Evolutionary conservation across 2,888 invertebrate species (phyloP), one percentile per base, ranked within the genome.

Genomic region (Julus scanicus): DNA sequence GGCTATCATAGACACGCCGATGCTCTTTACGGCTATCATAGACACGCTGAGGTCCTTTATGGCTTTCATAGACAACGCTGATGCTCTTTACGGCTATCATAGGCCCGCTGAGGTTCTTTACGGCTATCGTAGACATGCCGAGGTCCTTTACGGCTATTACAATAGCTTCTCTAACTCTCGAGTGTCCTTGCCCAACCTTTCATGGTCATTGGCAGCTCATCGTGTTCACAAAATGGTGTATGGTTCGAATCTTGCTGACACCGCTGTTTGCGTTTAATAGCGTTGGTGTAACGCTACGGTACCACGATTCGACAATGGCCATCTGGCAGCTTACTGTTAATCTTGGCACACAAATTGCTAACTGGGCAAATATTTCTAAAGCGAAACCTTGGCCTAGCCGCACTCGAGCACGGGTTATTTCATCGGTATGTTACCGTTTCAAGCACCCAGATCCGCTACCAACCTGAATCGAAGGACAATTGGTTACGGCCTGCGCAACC

Each of bases 391-490:
- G 53, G 13, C 53, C 53, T 1, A 13, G 53, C 13, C 13, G 11
- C 53, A 13, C 11, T 53, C 53, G 6, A 44, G 53, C 13, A 13
- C 48, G 11, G 11, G 48, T 48, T 48, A 29, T 53, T 53, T 53
- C 3, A 53, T 13, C 8, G 53, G 53, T 9, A 8, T 9, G 53
- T 13, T 53, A 53, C 53, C 8, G 6, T 53, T 53, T 53, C 13
- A 53, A 11, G 13, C 53, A 53, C 17, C 17, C 11, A 9, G 11
- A 53, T 3, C n/a, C 17, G 39, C 15, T 15, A 48, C 87, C 85
- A 49, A 89, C 89, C 88, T 89, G 87, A 15, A 89, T 88, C n/a
- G 87, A 20, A 49, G 89, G 89, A 49, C 89, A 86, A 6, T 88
- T 85, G 2, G 89, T 71, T 17, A 88, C 86, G 8, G 89, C 89